A percentile compares a stretch with the other conserved stretches of the same genome.
phyloP scores from a whole-genome alignment of 2,113 vertebrate species.

The human region DNA sequence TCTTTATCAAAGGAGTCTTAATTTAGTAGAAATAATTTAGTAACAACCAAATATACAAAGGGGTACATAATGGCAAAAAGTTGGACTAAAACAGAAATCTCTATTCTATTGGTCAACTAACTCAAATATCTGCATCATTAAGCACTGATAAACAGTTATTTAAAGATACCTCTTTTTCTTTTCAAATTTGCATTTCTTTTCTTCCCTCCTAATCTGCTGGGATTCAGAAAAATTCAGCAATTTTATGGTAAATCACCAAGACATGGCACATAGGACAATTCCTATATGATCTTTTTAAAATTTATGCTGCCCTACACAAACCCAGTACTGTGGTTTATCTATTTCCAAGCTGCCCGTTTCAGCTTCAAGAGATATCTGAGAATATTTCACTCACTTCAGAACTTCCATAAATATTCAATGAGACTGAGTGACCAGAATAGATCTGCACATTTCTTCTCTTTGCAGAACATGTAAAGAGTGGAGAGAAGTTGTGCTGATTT shows the following conservation, averaged over 20 bases:
- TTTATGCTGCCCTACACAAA: slow-evolving; percentile 63
- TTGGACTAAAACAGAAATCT: slow-evolving; percentile 19
- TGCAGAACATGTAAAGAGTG: slow-evolving; percentile 76
- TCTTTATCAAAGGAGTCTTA: neutral
- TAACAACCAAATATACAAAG: slow-evolving; percentile 4
- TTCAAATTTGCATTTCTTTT: neutral
- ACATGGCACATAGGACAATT: slow-evolving; percentile 63
- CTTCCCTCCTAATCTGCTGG: neutral
- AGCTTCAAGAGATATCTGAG: slow-evolving; percentile 78
- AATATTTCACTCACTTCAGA: slow-evolving; percentile 84
- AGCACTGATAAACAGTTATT: neutral
- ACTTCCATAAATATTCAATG: slow-evolving; percentile 85
- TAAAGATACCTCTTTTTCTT: neutral
- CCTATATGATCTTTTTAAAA: slow-evolving; percentile 25
- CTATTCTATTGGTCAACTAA: neutral
- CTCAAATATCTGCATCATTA: neutral
- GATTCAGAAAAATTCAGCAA: slow-evolving; percentile 49
- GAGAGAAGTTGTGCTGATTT: slow-evolving; percentile 70
- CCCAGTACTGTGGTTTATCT: slow-evolving; percentile 63
- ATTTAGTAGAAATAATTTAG: slow-evolving; percentile 19
- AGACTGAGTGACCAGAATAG: slow-evolving; percentile 86
- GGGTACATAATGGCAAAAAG: slow-evolving; percentile 11
- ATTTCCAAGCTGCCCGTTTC: slow-evolving; percentile 79
- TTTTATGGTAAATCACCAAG: slow-evolving; percentile 57
- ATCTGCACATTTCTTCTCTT: slow-evolving; percentile 82